phyloP scores from a whole-genome alignment of 2,113 vertebrate genomes.

The Platysternon megacephalum region DNA sequence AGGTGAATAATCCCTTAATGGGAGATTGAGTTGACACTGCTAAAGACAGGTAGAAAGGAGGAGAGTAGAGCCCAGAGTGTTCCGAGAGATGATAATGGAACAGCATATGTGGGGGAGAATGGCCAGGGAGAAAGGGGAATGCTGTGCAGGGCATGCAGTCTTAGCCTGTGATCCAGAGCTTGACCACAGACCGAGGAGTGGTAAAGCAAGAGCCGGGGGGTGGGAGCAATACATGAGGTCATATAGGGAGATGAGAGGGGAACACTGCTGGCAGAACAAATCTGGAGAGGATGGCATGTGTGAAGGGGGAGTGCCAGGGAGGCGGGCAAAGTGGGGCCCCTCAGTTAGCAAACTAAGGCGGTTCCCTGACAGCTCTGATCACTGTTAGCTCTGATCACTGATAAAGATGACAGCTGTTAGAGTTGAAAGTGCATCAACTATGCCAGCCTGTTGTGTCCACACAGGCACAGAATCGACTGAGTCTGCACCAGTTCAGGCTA shows the following conservation, averaged over 20 bases:
- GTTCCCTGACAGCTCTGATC: not conserved
- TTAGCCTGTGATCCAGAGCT: not conserved
- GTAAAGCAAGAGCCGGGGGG: not conserved
- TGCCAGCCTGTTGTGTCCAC: not conserved
- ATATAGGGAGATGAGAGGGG: not conserved
- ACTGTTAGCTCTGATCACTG: not conserved
- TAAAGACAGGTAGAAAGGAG: not conserved
- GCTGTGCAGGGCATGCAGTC: not conserved
- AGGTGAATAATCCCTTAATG: not conserved
- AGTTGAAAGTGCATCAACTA: not conserved
- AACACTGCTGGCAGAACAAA: not conserved
- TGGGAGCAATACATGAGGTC: not conserved
- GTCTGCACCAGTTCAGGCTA: not conserved
- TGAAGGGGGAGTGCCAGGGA: not conserved
- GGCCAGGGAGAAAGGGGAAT: not conserved
- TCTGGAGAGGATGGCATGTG: not conserved
- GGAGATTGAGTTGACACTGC: not conserved
- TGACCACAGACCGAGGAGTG: not conserved
- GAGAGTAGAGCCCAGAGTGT: not conserved
- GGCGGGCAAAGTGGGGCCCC: not conserved
- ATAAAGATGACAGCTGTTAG: not conserved
- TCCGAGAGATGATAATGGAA: not conserved
- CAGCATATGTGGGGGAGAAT: conserved; percentile 8
- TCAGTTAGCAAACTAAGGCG: not conserved
- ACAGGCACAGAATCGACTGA: not conserved